Base-by-base conservation (phyloP, 2,888 invertebrate genomes). In the Pristionchus japonicus region DNA sequence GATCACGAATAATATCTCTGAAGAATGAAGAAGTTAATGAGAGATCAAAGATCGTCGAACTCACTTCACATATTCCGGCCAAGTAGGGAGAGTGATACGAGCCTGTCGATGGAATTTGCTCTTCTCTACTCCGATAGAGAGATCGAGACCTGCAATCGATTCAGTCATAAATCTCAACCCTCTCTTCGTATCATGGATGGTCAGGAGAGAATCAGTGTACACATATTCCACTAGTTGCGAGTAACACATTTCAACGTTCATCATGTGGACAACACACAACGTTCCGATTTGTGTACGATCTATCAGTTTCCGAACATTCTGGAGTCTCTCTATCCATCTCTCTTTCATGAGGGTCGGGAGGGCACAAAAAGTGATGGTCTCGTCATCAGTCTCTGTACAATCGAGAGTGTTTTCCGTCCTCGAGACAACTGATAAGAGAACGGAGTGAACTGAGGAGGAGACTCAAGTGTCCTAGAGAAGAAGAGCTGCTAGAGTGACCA, bases 61-160 rank as follows among this genome's bases (percentile, higher is more conserved):
- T 84, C 11, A 84, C 80, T 92, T 47, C 9, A 92, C 89, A 86
- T 91, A 92, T 74, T 93, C 93, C 89, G 89, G 89, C 11, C 91
- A 37, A 1, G 89, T 86, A 0, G 93, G 92, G 40, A 88, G 89
- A 2, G 92, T 92, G 37, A 93, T 74, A 15, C 91, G 85, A 23
- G 92, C 91, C 27, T 90, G 86, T 17, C 91, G 52, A 57, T 90
- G 87, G n/a, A 89, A 83, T 37, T 89, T 49, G n/a, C 64, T 57
- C 23, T 88, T 82, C 3, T 85, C 52, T 3, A 88, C 64, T 3
- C 93, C 93, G 40, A 93, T 93, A 52, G 90, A 90, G 31, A 92
- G 89, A 82, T 93, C 91, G 37, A 93, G 74, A 67, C 89, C 92
- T 92, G 87, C 84, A 90, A 31, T 74, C 40, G 20, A n/a, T n/a